Base-by-base conservation (phyloP, 2,888 invertebrate genomes). In the Corythucha ciliata region DNA sequence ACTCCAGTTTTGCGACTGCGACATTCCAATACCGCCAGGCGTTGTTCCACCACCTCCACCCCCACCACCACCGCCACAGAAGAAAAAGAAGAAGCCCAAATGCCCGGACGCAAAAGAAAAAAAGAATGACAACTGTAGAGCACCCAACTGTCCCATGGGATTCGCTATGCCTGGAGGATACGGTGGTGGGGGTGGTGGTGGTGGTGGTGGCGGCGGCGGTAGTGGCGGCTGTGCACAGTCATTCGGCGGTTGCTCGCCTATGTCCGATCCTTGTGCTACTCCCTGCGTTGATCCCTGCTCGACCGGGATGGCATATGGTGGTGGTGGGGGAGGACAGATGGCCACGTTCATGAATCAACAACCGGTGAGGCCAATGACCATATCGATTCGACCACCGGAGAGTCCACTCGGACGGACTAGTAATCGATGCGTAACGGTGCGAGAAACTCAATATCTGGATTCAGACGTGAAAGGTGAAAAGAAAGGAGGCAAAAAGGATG, bases 381-480 rank as follows among this genome's bases (percentile, higher is more conserved):
- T 36, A 2, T 36, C 34, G n/a, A 48, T 44, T 42, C 44, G 37
- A 39, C 44, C 27, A 18, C 29, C 34, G 20, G 36, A 7, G 14
- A 32, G 24, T 16, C 41, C 48, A 5, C 4, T 42, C 8, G 27
- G 25, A 4, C 33, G 7, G 41, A 45, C 47, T 1, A 20, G 18
- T 10, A 48, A 48, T 18, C 41, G 29, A 8, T 53, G 44, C 22
- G 8, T 41, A 14, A 53, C 37, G 7, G 41, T 44, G 4, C 27
- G 21, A 34, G 48, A 44, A 34, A 53, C 48, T 26, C 29, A 53
- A 22, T 42, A 53, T 36, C 41, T 42, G 29, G 48, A 44, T 25
- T 36, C 10, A n/a, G 45, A 49, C 24, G n/a, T 44, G 70, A 71
- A 58, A 20, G 25, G 20, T 10, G 37, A 21, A 8, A 46, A 46